Base-by-base conservation (phyloP, 2,888 invertebrate genomes). In the Lumbricus terrestris region DNA sequence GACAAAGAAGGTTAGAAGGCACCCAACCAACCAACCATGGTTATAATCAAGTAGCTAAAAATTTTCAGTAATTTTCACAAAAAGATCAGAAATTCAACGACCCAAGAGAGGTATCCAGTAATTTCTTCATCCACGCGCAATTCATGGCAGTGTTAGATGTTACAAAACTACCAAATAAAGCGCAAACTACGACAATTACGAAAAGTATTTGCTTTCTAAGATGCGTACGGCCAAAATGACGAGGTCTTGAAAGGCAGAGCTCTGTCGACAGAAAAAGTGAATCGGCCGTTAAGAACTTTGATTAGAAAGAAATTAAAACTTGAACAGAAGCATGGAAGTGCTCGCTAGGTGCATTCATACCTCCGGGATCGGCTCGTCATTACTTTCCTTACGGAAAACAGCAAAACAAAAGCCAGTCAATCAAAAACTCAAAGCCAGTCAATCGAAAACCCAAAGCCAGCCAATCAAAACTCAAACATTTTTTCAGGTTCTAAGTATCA, bases 361-460 rank as follows among this genome's bases (percentile, higher is more conserved):
- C 85, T 85, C 85, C 6, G 16, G 35, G 85, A 18, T 85, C 20
- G 13, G 37, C 85, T 85, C 85, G 20, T 35, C 85, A 35, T 35
- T 35, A 35, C 85, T 85, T 37, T 85, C 85, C 85, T 85, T 85
- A 85, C n/a, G 85, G 34, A 3, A 37, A 85, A 85, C 85, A 85
- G 37, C 18, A 37, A 85, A 35, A 85, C 85, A 85, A 85, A 85
- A 35, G 37, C 85, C n/a, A 16, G 37, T 35, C 85, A 85, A 85
- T 35, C 37, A 29, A 85, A 20, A 85, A 35, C 23, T 13, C 37
- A 85, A 85, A 85, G 20, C 83, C 15, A 20, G 20, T 35, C 83
- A 83, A 83, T 35, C 35, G 20, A 34, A 33, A 82, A 33, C 34
- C 4, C 34, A 82, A 82, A 83, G 20, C 83, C 29, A n/a, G 35